Evolutionary conservation across 92 coral and sea anemone genomes (phyloP).

Genomic region (Plumapathes pennacea): DNA sequence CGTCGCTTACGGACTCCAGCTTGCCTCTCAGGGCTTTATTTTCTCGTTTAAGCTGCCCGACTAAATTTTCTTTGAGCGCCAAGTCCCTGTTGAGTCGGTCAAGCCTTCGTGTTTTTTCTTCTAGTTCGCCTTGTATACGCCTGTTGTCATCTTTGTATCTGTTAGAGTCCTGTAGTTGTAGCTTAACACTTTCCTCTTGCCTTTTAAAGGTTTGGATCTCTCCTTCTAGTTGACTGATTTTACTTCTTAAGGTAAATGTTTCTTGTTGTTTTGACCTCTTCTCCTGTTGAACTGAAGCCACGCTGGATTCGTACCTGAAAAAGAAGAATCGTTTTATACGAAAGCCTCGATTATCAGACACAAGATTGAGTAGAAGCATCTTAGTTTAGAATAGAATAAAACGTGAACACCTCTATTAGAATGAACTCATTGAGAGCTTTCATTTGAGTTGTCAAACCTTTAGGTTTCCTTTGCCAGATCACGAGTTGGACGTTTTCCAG

Average conservation of each 20-base stretch:
- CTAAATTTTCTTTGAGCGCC: constrained; percentile 41
- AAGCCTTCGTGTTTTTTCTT: constrained; percentile 58
- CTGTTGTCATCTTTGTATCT: constrained; percentile 56
- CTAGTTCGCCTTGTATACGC: constrained; percentile 58
- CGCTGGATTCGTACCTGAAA: constrained; percentile 54
- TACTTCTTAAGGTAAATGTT: constrained; percentile 47
- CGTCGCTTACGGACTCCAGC: constrained; percentile 46
- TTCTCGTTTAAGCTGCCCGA: constrained; percentile 77
- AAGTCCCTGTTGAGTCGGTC: constrained; percentile 64
- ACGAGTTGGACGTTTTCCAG: too few species aligned
- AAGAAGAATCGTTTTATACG: too few species aligned
- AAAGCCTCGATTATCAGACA: too few species aligned
- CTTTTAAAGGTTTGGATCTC: constrained; percentile 49
- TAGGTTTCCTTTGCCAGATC: too few species aligned
- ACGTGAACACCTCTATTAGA: too few species aligned
- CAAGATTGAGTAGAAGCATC: too few species aligned
- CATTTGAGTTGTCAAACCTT: too few species aligned
- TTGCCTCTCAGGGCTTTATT: constrained; percentile 60
- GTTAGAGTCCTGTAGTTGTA: constrained; percentile 47
- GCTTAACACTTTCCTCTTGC: constrained; percentile 57
- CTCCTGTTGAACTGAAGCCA: constrained; percentile 40
- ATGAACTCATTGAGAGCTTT: too few species aligned
- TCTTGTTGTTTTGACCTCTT: constrained; percentile 55
- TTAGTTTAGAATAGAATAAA: too few species aligned
- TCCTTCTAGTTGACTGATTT: constrained; percentile 62